These are phyloP conservation scores for Sebastes oblongus DNA, from an alignment of 2,797 vertebrate species.

Conservation along the genomic window DNA sequence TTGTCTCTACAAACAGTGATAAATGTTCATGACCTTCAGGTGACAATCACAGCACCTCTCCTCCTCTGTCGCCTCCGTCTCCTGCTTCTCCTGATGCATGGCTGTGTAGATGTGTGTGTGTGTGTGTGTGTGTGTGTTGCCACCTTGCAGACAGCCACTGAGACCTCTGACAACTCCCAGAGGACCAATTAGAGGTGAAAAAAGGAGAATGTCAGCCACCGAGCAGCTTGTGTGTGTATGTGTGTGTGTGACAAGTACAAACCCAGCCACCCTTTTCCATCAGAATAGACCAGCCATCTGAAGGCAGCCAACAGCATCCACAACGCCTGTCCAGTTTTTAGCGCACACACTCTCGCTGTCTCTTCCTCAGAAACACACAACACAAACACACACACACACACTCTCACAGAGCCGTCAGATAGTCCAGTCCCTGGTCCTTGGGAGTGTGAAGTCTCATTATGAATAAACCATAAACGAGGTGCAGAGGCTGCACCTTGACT, in stretches of 20 bases:
- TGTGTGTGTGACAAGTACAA: conserved; percentile 38
- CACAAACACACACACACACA: conserved; percentile 1
- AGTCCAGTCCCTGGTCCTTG: conserved; percentile 44
- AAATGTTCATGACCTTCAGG: conserved; percentile 60
- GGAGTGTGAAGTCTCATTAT: conserved; percentile 60
- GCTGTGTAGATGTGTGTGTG: conserved; percentile 10
- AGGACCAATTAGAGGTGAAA: conserved; percentile 83
- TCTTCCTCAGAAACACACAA: conserved; percentile 6
- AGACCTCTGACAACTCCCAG: conserved; percentile 77
- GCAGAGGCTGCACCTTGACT: conserved; percentile 50
- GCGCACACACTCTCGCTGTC: conserved; percentile 28
- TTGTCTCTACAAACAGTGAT: conserved; percentile 53
- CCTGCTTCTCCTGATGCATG: conserved; percentile 28
- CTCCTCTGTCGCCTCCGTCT: conserved; percentile 13
- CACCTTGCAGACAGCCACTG: conserved; percentile 73
- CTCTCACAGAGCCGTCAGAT: conserved; percentile 24
- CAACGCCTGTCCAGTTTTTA: conserved; percentile 49
- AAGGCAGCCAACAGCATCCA: conserved; percentile 55
- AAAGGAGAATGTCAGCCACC: conserved; percentile 79
- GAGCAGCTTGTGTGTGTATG: conserved; percentile 27
- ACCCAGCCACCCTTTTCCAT: conserved; percentile 54
- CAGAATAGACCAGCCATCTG: conserved; percentile 54
- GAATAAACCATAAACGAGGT: conserved; percentile 66
- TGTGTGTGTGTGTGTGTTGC: conserved; percentile 28
- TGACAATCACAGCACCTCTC: conserved; percentile 48